Evolutionary conservation across 2,888 invertebrate genomes (phyloP), one percentile per base, ranked within the genome.

Genomic region (Margaritifera margaritifera): DNA sequence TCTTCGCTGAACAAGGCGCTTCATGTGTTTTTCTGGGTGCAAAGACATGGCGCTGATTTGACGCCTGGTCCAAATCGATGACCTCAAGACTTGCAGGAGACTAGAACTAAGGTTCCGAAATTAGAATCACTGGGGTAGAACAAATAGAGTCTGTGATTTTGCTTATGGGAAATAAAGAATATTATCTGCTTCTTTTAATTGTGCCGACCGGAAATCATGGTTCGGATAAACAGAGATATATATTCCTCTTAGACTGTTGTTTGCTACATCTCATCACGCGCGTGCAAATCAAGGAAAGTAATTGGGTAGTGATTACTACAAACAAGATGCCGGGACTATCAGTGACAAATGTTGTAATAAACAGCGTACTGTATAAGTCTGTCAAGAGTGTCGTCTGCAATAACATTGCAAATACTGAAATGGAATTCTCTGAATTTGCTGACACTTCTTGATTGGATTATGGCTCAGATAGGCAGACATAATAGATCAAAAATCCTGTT

Each of bases 111-210:
- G 75, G 72, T 72, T 72, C 66, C 70, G 65, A 68, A 67, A 72
- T 75, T 75, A 72, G 69, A 70, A 61, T 55, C 61, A 67, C 8
- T 61, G 60, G 64, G 54, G 72, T 68, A 64, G 70, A 75, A 75
- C 75, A 72, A 75, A 75, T 75, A 70, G 72, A 75, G 70, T 75
- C 64, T 60, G 65, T 67, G 72, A 70, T 69, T 74, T 72, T 72
- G 62, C 75, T 75, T 75, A 70, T 75, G 70, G 75, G 75, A 75
- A 75, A 75, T 72, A 72, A 69, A 65, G 73, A 66, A 67, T 53
- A 65, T 42, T 56, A 70, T 67, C 73, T 58, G 73, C 60, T 68
- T 63, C 59, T 68, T 67, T 64, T 73, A 73, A 73, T 73, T 69
- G 73, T 62, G 70, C 50, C 69, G 62, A 66, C 64, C 73, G 69